A percentile compares a stretch with the other conserved stretches of the same genome.
phyloP scores from a whole-genome alignment of 1,140 invertebrate species.

The Drosophila auraria region DNA sequence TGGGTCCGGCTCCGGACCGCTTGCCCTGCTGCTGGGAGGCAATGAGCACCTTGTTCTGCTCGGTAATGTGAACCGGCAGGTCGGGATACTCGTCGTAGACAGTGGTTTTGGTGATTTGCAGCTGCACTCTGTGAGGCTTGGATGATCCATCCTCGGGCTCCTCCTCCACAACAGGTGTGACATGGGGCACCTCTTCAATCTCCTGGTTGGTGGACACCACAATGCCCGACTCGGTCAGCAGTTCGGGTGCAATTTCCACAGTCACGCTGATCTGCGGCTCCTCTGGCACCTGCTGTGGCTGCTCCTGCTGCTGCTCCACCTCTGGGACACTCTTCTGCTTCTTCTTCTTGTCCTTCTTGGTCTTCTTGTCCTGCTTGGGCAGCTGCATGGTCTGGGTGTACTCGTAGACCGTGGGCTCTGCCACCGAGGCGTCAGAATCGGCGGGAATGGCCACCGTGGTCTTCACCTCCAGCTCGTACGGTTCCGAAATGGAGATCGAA shows the following conservation, averaged over 20 bases:
- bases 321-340: constrained; percentile 16
- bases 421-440: constrained; percentile 79
- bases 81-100: constrained; percentile 77
- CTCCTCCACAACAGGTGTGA: constrained; percentile 36
- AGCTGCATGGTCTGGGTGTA: constrained; percentile 79
- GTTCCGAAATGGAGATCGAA: constrained; percentile 86
- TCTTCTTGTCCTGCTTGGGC: constrained; percentile 63
- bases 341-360: constrained; percentile 57
- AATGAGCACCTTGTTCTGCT: constrained; percentile 79
- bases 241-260: constrained; percentile 70
- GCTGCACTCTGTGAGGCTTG: constrained; percentile 63
- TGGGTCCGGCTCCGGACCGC: constrained; percentile 54
- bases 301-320: constrained; percentile 15
- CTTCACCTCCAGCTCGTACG: constrained; percentile 88
- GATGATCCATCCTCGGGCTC: constrained; percentile 24
- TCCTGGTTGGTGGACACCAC: constrained; percentile 70
- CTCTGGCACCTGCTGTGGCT: constrained; percentile 7
- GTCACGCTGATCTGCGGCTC: constrained; percentile 75
- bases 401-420: constrained; percentile 73
- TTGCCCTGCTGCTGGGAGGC: constrained; percentile 59
- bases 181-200: constrained; percentile 57
- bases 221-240: constrained; percentile 62
- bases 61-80: constrained; percentile 68
- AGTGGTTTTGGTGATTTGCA: constrained; percentile 81
- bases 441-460: constrained; percentile 87